Evolutionary conservation across 2,113 vertebrate species (phyloP).

Genomic region (Prunella fulvescens): DNA sequence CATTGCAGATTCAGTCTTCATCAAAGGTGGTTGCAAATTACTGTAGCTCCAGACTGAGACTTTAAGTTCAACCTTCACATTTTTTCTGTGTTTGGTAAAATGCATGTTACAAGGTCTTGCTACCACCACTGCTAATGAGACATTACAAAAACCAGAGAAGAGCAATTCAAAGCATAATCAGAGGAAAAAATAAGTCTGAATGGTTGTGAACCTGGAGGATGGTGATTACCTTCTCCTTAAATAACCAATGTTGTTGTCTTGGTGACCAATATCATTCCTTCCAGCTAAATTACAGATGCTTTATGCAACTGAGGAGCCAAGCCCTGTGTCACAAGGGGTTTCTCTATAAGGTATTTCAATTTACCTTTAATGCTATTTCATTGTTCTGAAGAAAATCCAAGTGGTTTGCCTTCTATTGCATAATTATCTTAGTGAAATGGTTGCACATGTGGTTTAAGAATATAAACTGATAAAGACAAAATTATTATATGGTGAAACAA

Average conservation of each 20-base stretch:
- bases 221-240: background rate
- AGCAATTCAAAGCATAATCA: background rate
- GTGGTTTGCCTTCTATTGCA: background rate
- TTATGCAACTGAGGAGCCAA: constrained; percentile 2
- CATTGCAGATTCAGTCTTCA: background rate
- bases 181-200: background rate
- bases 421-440: background rate
- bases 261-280: background rate
- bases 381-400: background rate
- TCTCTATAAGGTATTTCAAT: background rate
- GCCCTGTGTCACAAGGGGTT: background rate
- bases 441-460: background rate
- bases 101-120: background rate
- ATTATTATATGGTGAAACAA: background rate
- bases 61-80: background rate
- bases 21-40: background rate
- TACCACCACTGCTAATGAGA: background rate
- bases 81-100: background rate
- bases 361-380: background rate
- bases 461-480: background rate
- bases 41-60: background rate
- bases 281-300: background rate
- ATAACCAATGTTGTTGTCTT: background rate
- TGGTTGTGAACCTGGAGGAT: background rate
- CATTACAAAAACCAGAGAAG: background rate